phyloP scores from a whole-genome alignment of 2,113 vertebrate genomes.

The Aphyosemion australe region DNA sequence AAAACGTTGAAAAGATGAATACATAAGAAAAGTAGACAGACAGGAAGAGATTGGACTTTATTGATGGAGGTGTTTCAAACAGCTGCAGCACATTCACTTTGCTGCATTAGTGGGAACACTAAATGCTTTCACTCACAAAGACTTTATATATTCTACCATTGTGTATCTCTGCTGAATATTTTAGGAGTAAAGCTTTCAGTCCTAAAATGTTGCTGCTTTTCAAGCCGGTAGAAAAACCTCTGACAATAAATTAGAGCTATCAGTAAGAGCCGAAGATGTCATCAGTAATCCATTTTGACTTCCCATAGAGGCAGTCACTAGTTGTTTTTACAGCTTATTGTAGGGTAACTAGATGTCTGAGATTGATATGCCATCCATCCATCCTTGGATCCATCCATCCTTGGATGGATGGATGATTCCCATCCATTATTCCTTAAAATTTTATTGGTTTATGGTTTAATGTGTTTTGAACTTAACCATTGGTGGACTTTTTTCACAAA shows the following conservation, averaged over 20 bases:
- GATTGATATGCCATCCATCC: no score
- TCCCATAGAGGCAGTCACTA: neutral
- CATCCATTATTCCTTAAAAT: no score
- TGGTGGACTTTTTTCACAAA: no score
- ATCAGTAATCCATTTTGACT: conserved; percentile 22
- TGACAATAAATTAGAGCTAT: conserved; percentile 38
- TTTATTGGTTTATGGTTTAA: no score
- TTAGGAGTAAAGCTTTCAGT: conserved; percentile 56
- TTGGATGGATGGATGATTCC: no score
- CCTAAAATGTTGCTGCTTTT: conserved; percentile 10
- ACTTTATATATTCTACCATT: conserved; percentile 51
- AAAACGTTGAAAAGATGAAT: conserved; percentile 29
- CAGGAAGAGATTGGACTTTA: conserved; percentile 42
- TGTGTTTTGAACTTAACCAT: no score
- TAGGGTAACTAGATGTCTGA: neutral
- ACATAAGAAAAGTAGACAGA: conserved; percentile 14
- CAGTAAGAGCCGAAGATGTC: conserved; percentile 37
- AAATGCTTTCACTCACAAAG: conserved; percentile 53
- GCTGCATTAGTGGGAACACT: conserved; percentile 52
- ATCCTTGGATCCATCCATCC: no score
- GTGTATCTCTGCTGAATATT: conserved; percentile 59
- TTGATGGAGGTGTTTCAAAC: conserved; percentile 50
- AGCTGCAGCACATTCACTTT: neutral
- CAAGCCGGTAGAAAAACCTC: neutral
- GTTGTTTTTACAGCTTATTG: neutral